Percentiles rank a stretch among this genome's conserved stretches.
Conservation (phyloP, 2,797 vertebrate genomes). For the Bradypus variegatus region DNA sequence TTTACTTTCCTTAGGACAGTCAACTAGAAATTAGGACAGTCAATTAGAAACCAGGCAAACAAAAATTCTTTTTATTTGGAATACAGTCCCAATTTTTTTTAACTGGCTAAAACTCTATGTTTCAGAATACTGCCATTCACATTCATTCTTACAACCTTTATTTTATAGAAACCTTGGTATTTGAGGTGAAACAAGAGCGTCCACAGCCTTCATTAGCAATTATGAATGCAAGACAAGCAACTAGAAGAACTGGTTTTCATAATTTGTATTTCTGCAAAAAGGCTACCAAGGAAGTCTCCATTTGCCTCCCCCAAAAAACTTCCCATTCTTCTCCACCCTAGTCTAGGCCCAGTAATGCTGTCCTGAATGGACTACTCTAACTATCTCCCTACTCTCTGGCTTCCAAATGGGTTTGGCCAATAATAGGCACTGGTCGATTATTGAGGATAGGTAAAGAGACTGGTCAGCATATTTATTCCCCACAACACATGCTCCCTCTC, state of each 20-base stretch:
- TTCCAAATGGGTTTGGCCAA: neutral
- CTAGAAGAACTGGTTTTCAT: neutral
- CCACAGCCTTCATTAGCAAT: neutral
- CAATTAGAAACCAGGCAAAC: neutral
- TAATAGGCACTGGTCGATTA: neutral
- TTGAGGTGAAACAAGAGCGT: neutral
- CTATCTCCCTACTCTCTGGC: neutral
- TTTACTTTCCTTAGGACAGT: neutral
- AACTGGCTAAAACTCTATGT: neutral
- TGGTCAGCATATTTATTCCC: neutral
- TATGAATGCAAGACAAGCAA: neutral
- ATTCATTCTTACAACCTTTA: neutral
- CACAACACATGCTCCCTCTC: neutral
- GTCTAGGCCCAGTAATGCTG: neutral
- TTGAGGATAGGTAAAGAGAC: neutral
- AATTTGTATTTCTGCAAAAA: neutral
- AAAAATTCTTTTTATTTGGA: conserved; percentile 4
- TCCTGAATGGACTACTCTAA: neutral
- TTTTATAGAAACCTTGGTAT: neutral
- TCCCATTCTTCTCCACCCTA: neutral
- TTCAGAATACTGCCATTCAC: neutral
- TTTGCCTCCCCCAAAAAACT: neutral
- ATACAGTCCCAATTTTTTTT: neutral
- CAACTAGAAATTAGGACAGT: neutral
- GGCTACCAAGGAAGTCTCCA: neutral